Percentiles rank a stretch among this genome's conserved stretches.
These are phyloP conservation scores for Neoascia interrupta DNA, from an alignment of 2,888 invertebrate genomes.

Conservation along the genomic window DNA sequence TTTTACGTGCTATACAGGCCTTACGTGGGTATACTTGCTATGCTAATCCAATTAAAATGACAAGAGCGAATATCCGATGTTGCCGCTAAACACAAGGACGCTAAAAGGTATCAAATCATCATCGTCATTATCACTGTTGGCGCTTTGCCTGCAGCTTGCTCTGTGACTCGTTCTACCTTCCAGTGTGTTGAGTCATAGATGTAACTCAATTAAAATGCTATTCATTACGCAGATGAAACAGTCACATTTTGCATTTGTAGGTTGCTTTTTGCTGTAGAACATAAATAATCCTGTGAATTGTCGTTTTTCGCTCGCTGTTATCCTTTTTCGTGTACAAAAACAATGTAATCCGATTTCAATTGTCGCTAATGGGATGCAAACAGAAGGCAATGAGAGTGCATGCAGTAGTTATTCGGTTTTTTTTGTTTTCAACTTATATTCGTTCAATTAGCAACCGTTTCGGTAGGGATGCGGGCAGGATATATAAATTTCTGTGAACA, in stretches of 20 bases:
- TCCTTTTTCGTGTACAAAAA: background rate
- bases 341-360: constrained; percentile 17
- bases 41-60: constrained; percentile 18
- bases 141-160: background rate
- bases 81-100: background rate
- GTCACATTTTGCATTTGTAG: background rate
- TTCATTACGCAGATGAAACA: constrained; percentile 3
- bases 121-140: background rate
- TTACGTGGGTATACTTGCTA: background rate
- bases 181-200: background rate
- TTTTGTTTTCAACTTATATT: background rate
- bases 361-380: constrained; percentile 9
- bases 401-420: background rate
- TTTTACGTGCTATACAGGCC: too few relatives aligned
- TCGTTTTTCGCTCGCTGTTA: background rate
- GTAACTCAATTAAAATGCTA: constrained; percentile 25
- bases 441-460: constrained; percentile 7
- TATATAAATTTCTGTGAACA: too few relatives aligned
- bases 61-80: background rate
- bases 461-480: too few relatives aligned
- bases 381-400: background rate
- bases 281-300: background rate
- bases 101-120: background rate
- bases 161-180: background rate
- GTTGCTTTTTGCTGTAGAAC: background rate